Percentiles rank a stretch among this genome's conserved stretches.
phyloP scores from a whole-genome alignment of 1,140 invertebrate species.

The Heliconius hermathena region DNA sequence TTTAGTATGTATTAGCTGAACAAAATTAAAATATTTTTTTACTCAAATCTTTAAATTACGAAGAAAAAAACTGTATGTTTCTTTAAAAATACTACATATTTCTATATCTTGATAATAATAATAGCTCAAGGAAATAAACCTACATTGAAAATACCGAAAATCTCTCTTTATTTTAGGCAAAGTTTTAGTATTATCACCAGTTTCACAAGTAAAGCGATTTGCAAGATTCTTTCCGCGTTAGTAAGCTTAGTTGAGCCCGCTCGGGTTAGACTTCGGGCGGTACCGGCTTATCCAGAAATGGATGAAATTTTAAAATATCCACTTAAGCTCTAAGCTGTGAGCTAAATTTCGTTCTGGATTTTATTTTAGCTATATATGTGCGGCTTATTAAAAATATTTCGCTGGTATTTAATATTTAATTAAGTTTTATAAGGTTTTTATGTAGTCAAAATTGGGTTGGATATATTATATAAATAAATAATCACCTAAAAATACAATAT shows the following conservation, averaged over 20 bases:
- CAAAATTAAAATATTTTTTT: too few relatives aligned
- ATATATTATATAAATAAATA: not conserved
- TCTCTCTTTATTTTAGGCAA: constrained; percentile 7
- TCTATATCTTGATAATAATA: not conserved
- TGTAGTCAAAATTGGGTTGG: not conserved
- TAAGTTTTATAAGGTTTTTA: not conserved
- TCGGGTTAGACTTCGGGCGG: constrained; percentile 12
- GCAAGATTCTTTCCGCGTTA: constrained; percentile 22
- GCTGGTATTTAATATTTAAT: not conserved
- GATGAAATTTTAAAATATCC: constrained; percentile 25
- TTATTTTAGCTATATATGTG: not conserved
- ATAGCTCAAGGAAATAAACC: not conserved
- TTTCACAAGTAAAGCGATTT: constrained; percentile 20
- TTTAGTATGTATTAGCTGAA: too few relatives aligned
- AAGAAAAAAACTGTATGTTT: too few relatives aligned
- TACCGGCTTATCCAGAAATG: constrained; percentile 17
- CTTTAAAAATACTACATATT: too few relatives aligned
- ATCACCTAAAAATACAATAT: too few relatives aligned
- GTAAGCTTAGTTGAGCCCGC: constrained; percentile 20
- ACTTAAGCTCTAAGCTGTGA: not conserved
- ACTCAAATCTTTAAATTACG: too few relatives aligned
- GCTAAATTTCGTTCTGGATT: not conserved
- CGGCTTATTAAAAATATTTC: not conserved
- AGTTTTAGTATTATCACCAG: constrained; percentile 22
- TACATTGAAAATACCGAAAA: not conserved